These are phyloP conservation scores for Uloborus diversus DNA, from an alignment of 1,140 invertebrate species.

Conservation along the genomic window DNA sequence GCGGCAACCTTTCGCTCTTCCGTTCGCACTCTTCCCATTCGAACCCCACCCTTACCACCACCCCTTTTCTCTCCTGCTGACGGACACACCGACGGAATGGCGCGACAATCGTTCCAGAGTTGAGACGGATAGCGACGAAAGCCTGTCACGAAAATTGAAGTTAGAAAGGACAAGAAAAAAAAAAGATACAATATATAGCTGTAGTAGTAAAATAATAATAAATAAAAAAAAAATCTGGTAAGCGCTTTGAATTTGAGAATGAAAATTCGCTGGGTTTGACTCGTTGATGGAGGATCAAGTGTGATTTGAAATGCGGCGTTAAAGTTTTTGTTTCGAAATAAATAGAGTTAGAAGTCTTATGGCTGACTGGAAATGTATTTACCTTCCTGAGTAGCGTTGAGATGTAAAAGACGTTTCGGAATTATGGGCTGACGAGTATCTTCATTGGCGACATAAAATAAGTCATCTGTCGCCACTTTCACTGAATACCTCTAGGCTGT, in stretches of 20 bases:
- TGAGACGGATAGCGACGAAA: slow-evolving; percentile 12
- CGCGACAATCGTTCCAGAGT: slow-evolving; percentile 1
- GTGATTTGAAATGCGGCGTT: background rate
- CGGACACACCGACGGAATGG: background rate
- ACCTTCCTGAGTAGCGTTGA: background rate
- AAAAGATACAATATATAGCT: too few species aligned
- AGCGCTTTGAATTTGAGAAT: background rate
- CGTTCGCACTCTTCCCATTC: background rate
- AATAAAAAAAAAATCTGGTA: background rate
- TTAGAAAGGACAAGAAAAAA: background rate
- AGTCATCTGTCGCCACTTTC: too few species aligned
- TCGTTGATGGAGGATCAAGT: background rate
- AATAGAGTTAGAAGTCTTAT: slow-evolving; percentile 2
- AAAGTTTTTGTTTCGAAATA: slow-evolving; percentile 14
- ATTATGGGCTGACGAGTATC: too few species aligned
- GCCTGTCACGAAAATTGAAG: background rate
- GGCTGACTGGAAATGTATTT: background rate
- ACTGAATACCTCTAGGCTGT: too few species aligned
- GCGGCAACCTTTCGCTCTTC: background rate
- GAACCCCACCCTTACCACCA: background rate
- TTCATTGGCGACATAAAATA: too few species aligned
- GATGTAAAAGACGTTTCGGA: background rate
- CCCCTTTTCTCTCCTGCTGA: background rate
- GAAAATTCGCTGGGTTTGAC: background rate
- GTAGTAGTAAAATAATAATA: background rate